A percentile compares a stretch with the other conserved stretches of the same genome.
These are phyloP conservation scores for Halcyon smyrnensis DNA, from an alignment of 2,797 vertebrate species.

Conservation along the genomic window DNA sequence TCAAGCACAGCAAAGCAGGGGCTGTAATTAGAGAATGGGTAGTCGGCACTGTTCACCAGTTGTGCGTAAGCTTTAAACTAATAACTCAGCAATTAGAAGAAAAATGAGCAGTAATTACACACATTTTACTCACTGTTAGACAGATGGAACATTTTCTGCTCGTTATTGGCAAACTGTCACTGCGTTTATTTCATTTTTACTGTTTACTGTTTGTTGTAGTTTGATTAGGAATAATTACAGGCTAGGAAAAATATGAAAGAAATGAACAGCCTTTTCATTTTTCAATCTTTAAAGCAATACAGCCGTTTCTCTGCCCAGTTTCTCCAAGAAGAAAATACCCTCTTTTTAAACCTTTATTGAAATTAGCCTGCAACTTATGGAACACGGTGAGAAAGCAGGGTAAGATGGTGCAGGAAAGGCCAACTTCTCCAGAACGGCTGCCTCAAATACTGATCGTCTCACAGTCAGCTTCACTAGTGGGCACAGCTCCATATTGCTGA, in stretches of 20 bases:
- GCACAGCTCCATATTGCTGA: not conserved
- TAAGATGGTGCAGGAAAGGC: not conserved
- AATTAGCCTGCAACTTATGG: not conserved
- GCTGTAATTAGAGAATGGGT: slow-evolving; percentile 76
- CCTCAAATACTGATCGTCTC: not conserved
- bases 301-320: not conserved
- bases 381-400: not conserved
- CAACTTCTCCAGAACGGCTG: not conserved
- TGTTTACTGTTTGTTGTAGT: slow-evolving; percentile 83
- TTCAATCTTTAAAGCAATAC: slow-evolving; percentile 59
- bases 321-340: not conserved
- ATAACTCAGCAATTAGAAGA: slow-evolving; percentile 85
- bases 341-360: not conserved
- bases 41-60: slow-evolving; percentile 75
- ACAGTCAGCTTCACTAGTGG: not conserved
- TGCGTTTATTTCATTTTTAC: slow-evolving; percentile 79
- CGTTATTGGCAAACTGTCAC: slow-evolving; percentile 82
- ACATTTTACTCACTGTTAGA: slow-evolving; percentile 80
- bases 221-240: slow-evolving; percentile 82
- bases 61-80: slow-evolving; percentile 80
- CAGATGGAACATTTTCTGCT: slow-evolving; percentile 81
- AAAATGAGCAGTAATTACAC: slow-evolving; percentile 86
- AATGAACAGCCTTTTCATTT: slow-evolving; percentile 65
- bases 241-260: slow-evolving; percentile 76
- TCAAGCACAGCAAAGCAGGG: slow-evolving; percentile 54